phyloP scores from a whole-genome alignment of 1,140 invertebrate species.

The Listronotus bonariensis region DNA sequence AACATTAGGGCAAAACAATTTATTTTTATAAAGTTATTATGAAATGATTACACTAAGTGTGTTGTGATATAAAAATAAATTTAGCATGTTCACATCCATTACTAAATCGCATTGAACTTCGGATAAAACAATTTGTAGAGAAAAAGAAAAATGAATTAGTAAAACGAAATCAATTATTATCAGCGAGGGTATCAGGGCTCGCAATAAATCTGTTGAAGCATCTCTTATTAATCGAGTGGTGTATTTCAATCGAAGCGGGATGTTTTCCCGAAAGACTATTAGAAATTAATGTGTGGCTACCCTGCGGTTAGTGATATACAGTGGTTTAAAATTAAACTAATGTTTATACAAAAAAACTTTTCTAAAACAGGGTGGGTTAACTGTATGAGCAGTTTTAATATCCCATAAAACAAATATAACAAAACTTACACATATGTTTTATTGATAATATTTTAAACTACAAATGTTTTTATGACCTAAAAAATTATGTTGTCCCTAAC shows the following conservation, averaged over 20 bases:
- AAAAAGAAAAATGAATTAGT: slow-evolving; percentile 38
- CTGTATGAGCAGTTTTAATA: no score
- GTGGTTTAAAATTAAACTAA: no score
- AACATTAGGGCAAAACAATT: not conserved
- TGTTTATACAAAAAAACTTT: no score
- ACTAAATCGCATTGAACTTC: slow-evolving; percentile 4
- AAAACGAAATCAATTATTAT: slow-evolving; percentile 43
- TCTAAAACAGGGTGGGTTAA: no score
- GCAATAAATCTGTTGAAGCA: slow-evolving; percentile 42
- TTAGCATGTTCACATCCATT: slow-evolving; percentile 14
- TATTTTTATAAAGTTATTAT: not conserved
- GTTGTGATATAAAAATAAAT: slow-evolving; percentile 10
- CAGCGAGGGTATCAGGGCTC: slow-evolving; percentile 36
- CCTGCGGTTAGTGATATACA: not conserved
- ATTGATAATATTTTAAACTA: no score
- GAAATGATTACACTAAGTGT: slow-evolving; percentile 10
- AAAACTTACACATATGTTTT: no score
- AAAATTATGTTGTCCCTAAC: no score
- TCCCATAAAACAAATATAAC: no score
- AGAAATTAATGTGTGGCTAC: slow-evolving; percentile 40
- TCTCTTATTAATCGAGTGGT: slow-evolving; percentile 45
- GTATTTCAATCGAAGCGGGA: slow-evolving; percentile 42
- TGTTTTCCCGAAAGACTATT: slow-evolving; percentile 29
- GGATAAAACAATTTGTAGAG: slow-evolving; percentile 13
- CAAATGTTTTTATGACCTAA: no score